These are phyloP conservation scores for Pararge aegeria DNA, from an alignment of 1,140 invertebrate species.

Conservation along the genomic window DNA sequence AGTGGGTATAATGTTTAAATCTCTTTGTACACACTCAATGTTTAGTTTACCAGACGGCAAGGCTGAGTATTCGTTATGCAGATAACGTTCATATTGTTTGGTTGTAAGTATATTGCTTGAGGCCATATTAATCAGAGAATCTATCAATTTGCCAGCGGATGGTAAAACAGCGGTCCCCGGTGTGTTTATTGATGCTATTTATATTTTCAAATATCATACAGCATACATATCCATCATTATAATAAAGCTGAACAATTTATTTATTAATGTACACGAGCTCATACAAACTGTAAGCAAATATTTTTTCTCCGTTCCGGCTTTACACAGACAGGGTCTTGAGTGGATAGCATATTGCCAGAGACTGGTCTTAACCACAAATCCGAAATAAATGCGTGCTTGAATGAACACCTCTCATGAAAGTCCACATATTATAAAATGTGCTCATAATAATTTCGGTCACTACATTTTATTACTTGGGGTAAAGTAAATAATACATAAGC, in stretches of 20 bases:
- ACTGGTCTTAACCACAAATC: too few relatives aligned
- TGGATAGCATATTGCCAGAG: too few relatives aligned
- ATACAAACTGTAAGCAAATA: too few relatives aligned
- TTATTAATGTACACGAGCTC: too few relatives aligned
- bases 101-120: conserved; percentile 11
- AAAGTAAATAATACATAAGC: not conserved
- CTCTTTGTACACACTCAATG: conserved; percentile 6
- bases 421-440: not conserved
- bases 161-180: not conserved
- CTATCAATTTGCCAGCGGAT: conserved; percentile 6
- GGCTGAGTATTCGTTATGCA: conserved; percentile 20
- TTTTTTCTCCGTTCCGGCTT: too few relatives aligned
- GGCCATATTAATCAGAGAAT: conserved; percentile 21
- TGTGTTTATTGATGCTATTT: not conserved
- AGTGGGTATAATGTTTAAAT: not conserved
- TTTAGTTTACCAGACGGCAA: conserved; percentile 18
- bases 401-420: too few relatives aligned
- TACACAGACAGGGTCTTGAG: too few relatives aligned
- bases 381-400: too few relatives aligned
- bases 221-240: too few relatives aligned
- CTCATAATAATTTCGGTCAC: not conserved
- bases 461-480: too few relatives aligned
- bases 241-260: too few relatives aligned
- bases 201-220: not conserved
- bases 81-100: conserved; percentile 18